A percentile compares a stretch with the other conserved stretches of the same genome.
phyloP scores from a whole-genome alignment of 1,140 invertebrate species.

The Portunus trituberculatus region DNA sequence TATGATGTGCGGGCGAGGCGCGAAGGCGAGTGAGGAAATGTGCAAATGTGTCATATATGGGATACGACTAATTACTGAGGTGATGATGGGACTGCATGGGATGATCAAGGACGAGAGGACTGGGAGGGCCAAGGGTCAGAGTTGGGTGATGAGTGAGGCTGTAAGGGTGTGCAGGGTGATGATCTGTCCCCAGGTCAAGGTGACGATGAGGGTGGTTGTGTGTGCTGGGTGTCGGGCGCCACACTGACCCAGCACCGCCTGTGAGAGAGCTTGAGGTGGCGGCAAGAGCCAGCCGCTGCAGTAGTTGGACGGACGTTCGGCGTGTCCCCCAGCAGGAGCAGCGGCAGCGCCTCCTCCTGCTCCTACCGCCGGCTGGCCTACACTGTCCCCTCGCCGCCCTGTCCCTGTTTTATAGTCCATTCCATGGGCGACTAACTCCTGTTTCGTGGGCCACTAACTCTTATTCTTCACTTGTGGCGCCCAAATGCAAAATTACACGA shows the following conservation, averaged over 20 bases:
- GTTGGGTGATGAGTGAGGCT: not conserved
- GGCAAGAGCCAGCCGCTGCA: not conserved
- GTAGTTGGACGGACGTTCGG: not conserved
- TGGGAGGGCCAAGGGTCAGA: not conserved
- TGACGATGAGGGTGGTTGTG: not conserved
- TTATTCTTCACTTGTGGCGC: constrained; percentile 78
- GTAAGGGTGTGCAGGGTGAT: not conserved
- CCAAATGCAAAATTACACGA: constrained; percentile 80
- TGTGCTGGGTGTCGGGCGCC: not conserved
- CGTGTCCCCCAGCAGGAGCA: constrained; percentile 29
- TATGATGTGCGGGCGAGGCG: not conserved
- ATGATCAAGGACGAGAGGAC: not conserved
- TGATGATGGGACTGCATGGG: not conserved
- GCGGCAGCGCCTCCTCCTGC: constrained; percentile 52
- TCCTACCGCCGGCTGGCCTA: constrained; percentile 61
- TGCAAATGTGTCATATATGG: not conserved
- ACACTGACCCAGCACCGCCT: not conserved
- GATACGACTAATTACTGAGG: not conserved
- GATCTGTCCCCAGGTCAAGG: not conserved
- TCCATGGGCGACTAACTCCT: constrained; percentile 77
- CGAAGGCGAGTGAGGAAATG: not conserved
- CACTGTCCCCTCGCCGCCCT: constrained; percentile 71
- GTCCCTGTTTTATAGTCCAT: constrained; percentile 78
- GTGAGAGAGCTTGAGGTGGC: not conserved
- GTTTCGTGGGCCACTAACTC: constrained; percentile 78